These are phyloP conservation scores for Mus musculus DNA, from an alignment of 2,113 vertebrate genomes.

Conservation along the genomic window GRCm39 chr6:34432501-34433000, in stretches of 20 bases:
- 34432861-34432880: background rate
- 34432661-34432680: background rate
- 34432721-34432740: background rate
- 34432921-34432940: background rate
- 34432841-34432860: background rate
- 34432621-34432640: background rate
- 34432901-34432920: background rate
- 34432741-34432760: background rate
- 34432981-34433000: background rate
- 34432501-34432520: background rate
- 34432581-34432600: background rate
- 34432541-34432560: background rate
- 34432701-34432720: background rate
- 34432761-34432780: constrained; percentile 14
- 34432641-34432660: background rate
- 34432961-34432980: background rate
- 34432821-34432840: background rate
- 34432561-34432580: background rate
- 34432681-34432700: background rate
- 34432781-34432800: background rate
- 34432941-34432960: constrained; percentile 7
- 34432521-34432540: background rate
- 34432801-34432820: background rate
- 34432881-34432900: background rate
- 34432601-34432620: background rate